phyloP scores from a whole-genome alignment of 1,140 invertebrate genomes.

The Pemphigus obesinymphae region DNA sequence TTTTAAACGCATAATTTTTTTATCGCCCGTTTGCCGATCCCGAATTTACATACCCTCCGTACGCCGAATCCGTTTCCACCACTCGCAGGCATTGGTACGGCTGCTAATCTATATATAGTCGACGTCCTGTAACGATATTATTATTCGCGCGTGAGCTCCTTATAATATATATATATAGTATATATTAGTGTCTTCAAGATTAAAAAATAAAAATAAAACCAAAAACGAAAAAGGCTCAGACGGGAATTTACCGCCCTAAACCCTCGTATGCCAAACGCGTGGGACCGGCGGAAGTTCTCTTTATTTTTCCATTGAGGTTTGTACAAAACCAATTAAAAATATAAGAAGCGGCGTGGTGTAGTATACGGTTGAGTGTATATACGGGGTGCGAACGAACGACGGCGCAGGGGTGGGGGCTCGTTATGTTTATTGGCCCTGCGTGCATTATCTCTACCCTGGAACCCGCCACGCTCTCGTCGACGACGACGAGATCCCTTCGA shows the following conservation, averaged over 20 bases:
- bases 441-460: constrained; percentile 1
- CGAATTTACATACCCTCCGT: too few relatives aligned
- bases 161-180: not conserved
- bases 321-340: constrained; percentile 39
- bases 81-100: too few relatives aligned
- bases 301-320: constrained; percentile 42
- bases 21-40: constrained; percentile 22
- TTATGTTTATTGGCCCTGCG: constrained; percentile 39
- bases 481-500: too few relatives aligned
- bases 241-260: constrained; percentile 4
- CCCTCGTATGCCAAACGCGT: not conserved
- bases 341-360: constrained; percentile 9
- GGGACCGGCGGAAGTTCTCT: not conserved
- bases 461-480: not conserved
- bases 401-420: constrained; percentile 20
- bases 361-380: not conserved
- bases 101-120: constrained; percentile 30
- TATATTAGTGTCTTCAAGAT: constrained; percentile 38
- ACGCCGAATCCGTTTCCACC: too few relatives aligned
- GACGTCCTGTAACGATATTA: constrained; percentile 32
- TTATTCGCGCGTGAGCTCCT: not conserved
- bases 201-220: constrained; percentile 7
- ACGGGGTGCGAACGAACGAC: not conserved
- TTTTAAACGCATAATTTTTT: constrained; percentile 34
- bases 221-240: not conserved